These are phyloP conservation scores for Bos javanicus DNA, from an alignment of 2,113 vertebrate species.

Conservation along the genomic window DNA sequence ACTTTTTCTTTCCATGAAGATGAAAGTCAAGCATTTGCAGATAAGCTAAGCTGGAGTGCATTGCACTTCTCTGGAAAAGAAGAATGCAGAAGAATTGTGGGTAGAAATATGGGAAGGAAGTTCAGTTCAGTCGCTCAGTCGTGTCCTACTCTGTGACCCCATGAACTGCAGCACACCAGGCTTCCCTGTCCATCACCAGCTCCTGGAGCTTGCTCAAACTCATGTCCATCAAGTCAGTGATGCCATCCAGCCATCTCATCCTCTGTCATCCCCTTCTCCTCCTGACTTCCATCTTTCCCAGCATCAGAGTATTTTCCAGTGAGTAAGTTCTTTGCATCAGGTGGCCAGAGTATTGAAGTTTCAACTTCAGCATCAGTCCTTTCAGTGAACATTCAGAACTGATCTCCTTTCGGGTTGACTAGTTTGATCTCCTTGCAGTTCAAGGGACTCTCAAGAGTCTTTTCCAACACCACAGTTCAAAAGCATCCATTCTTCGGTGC, in stretches of 20 bases:
- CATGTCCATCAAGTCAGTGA: not conserved
- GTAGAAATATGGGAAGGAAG: slow-evolving; percentile 40
- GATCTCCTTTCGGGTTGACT: not conserved
- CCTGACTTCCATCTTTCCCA: not conserved
- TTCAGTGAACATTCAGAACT: not conserved
- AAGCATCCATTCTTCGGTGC: not conserved
- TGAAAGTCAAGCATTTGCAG: slow-evolving; percentile 66
- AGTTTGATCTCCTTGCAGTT: not conserved
- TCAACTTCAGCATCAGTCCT: not conserved
- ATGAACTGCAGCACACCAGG: not conserved
- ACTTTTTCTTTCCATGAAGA: slow-evolving; percentile 61
- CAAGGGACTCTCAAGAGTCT: not conserved
- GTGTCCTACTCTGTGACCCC: not conserved
- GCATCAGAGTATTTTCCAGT: not conserved
- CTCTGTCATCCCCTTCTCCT: not conserved
- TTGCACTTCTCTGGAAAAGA: slow-evolving; percentile 48
- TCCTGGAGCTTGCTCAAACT: not conserved
- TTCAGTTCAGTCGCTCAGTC: not conserved
- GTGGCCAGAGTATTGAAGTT: not conserved
- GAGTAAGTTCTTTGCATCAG: not conserved
- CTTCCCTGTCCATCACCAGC: not conserved
- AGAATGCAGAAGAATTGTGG: slow-evolving; percentile 8
- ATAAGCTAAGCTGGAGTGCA: slow-evolving; percentile 59
- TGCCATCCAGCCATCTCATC: not conserved
- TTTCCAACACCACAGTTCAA: not conserved